phyloP scores from a whole-genome alignment of 2,888 invertebrate species.

The Vesta saturnalis region DNA sequence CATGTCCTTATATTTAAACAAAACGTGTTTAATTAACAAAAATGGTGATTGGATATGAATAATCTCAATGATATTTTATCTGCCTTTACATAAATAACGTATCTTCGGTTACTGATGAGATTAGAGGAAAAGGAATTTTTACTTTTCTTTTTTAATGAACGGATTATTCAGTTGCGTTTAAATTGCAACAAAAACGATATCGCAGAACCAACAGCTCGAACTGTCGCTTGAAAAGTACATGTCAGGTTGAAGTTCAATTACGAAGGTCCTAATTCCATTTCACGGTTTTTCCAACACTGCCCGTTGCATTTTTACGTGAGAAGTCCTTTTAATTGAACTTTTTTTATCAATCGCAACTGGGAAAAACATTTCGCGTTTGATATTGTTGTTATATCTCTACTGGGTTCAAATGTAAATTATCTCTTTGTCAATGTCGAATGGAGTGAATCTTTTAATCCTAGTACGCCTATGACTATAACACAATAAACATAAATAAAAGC shows the following conservation, averaged over 20 bases:
- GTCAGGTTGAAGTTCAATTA: constrained; percentile 40
- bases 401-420: background rate
- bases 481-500: too few relatives aligned
- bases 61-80: too few relatives aligned
- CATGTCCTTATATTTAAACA: background rate
- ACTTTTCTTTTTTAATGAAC: background rate
- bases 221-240: constrained; percentile 33
- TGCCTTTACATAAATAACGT: too few relatives aligned
- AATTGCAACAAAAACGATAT: constrained; percentile 37
- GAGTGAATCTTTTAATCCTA: too few relatives aligned
- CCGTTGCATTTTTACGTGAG: constrained; percentile 29
- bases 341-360: constrained; percentile 30
- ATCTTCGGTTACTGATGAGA: too few relatives aligned
- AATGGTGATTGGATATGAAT: too few relatives aligned
- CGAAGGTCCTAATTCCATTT: constrained; percentile 37
- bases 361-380: background rate
- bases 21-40: too few relatives aligned
- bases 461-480: too few relatives aligned
- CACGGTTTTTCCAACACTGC: constrained; percentile 31
- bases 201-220: constrained; percentile 28
- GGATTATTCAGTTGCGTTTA: constrained; percentile 34
- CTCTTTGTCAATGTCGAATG: too few relatives aligned
- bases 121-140: constrained; percentile 11
- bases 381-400: background rate
- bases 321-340: constrained; percentile 38